Percentiles rank a stretch among this genome's conserved stretches.
phyloP scores from a whole-genome alignment of 2,888 invertebrate species.

The Plusia festucae region DNA sequence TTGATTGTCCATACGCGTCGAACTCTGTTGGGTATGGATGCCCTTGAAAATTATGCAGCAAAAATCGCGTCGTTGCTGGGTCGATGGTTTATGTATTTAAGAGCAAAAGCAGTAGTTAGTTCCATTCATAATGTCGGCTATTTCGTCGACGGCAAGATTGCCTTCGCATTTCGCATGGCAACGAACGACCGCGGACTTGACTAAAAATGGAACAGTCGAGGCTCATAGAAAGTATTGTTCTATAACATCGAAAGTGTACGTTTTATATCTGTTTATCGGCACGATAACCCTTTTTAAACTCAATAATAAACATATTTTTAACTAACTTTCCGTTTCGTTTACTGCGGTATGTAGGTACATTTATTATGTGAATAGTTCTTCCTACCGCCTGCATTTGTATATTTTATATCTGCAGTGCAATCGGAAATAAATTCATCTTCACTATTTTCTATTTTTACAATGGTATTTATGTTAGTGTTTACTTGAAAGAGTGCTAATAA shows the following conservation, averaged over 20 bases:
- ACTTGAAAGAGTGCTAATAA: conserved; percentile 48
- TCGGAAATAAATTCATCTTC: conserved; percentile 46
- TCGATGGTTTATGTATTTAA: conserved; percentile 68
- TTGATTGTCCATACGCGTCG: conserved; percentile 70
- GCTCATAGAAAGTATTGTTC: conserved; percentile 82
- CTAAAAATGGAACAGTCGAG: conserved; percentile 85
- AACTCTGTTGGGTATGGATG: conserved; percentile 72
- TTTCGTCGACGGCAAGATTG: conserved; percentile 59
- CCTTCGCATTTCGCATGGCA: conserved; percentile 76
- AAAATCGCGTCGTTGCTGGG: conserved; percentile 80
- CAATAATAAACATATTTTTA: conserved; percentile 46
- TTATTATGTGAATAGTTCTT: conserved; percentile 6
- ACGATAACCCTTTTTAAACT: conserved; percentile 56
- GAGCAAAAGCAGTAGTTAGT: conserved; percentile 70
- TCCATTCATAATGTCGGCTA: conserved; percentile 68
- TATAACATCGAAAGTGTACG: conserved; percentile 72
- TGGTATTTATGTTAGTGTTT: conserved; percentile 33
- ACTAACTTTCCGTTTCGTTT: conserved; percentile 51
- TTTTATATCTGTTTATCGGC: conserved; percentile 70
- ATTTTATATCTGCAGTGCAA: conserved; percentile 47
- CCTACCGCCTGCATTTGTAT: conserved; percentile 41
- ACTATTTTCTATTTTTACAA: conserved; percentile 59
- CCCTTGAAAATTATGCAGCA: conserved; percentile 90
- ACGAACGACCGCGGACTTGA: conserved; percentile 73
- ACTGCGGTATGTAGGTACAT: conserved; percentile 26